Evolutionary conservation across 2,113 vertebrate species (phyloP).

Genomic region (Colistium nudipinnis): DNA sequence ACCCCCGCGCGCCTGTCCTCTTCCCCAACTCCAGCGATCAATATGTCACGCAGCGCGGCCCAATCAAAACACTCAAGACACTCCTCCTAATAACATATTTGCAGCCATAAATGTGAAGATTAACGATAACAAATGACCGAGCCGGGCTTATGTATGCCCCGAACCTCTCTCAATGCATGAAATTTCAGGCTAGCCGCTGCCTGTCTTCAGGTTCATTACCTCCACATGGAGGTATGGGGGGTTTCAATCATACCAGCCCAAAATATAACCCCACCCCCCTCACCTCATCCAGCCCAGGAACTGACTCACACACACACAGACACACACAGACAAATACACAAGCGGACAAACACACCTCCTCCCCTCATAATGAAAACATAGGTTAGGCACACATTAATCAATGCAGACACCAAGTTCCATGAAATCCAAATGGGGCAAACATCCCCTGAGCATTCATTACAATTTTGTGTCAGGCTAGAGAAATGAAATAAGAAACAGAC

Average conservation of each 20-base stretch:
- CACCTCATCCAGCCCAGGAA: conserved; percentile 40
- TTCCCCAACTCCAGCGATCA: conserved; percentile 69
- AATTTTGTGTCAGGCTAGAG: conserved; percentile 72
- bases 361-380: conserved; percentile 81
- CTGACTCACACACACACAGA: conserved; percentile 25
- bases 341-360: conserved; percentile 28
- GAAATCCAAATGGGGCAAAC: conserved; percentile 81
- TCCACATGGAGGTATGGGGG: conserved; percentile 70
- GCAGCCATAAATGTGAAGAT: conserved; percentile 81
- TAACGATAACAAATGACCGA: conserved; percentile 84
- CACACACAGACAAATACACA: conserved; percentile 9
- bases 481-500: conserved; percentile 68
- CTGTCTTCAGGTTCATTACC: conserved; percentile 84
- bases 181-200: conserved; percentile 79
- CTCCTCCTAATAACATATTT: conserved; percentile 82
- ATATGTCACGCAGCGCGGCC: conserved; percentile 73
- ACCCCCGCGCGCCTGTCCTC: conserved; percentile 26
- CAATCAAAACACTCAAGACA: conserved; percentile 76
- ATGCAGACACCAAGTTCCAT: conserved; percentile 77
- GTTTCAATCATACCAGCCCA: conserved; percentile 78
- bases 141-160: conserved; percentile 67
- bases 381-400: conserved; percentile 82
- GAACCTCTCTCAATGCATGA: conserved; percentile 78
- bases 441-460: conserved; percentile 81
- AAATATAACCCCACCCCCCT: conserved; percentile 69